Base-by-base conservation (phyloP, 1,140 invertebrate genomes). In the Aphelenchoides fujianensis region DNA sequence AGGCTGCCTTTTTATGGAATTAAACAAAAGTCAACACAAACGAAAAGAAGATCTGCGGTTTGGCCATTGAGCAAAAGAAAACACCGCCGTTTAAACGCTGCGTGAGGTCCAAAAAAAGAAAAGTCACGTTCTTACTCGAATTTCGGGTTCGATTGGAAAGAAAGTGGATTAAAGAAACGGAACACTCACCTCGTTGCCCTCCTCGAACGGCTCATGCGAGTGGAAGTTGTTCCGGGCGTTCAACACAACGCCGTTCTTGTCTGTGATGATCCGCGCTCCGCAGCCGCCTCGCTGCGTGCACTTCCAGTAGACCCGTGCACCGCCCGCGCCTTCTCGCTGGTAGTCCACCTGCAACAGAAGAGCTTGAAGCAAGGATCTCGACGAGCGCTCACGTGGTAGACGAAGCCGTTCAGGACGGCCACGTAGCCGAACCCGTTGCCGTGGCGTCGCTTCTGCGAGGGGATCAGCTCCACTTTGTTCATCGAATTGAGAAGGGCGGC, bases 161-260 rank as follows among this genome's bases (percentile, higher is more conserved):
- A n/a, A n/a, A n/a, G n/a, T n/a, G n/a, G n/a, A n/a, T n/a, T n/a
- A n/a, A 53, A 53, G 52, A 53, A 53, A 53, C 19, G 57, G 36
- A 35, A n/a, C 59, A 31, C 31, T 2, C 16, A 2, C 2, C 59
- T 61, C 31, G 1, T 61, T 61, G n/a, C 59, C 2, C 2, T 61
- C 59, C 2, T 61, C 59, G 16, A 61, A n/a, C n/a, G 59, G 59
- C 2, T n/a, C n/a, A 28, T 61, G 59, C 19, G n/a, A 30, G 27
- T 61, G 59, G 59, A n/a, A 61, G 59, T 61, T 61, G 31, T 61
- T 61, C 30, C 59, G n/a, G 27, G 59, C 59, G 2, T 61, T 61
- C 59, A 61, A 34, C 16, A 61, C 30, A 19, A 61, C 19, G 16
- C 59, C 59, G 2, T 19, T 16, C 36, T 61, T 61, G 59, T 61